These are phyloP conservation scores for Cryptosula pallasiana DNA, from an alignment of 2,888 invertebrate genomes.

Conservation along the genomic window DNA sequence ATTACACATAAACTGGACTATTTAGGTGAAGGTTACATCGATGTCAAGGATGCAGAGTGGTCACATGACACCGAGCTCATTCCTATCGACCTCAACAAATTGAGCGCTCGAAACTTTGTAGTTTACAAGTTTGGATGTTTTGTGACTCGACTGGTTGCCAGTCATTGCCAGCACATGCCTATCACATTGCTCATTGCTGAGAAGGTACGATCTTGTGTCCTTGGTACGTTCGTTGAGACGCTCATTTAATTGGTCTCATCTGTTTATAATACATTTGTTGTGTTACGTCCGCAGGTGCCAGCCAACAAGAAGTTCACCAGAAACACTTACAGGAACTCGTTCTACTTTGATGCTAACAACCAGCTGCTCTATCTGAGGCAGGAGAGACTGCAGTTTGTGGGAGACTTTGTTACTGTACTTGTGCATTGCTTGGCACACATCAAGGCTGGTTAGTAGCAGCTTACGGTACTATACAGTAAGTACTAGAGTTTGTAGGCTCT, in stretches of 20 bases:
- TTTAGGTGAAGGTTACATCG: conserved; percentile 40
- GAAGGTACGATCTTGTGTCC: conserved; percentile 28
- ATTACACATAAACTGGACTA: too few relatives aligned
- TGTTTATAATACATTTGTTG: background rate
- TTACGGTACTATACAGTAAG: too few relatives aligned
- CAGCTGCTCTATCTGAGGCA: conserved; percentile 43
- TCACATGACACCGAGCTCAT: conserved; percentile 39
- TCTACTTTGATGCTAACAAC: conserved; percentile 47
- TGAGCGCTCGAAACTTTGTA: conserved; percentile 43
- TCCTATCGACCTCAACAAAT: conserved; percentile 46
- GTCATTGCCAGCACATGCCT: conserved; percentile 43
- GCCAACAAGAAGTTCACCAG: conserved; percentile 38
- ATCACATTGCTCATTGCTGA: conserved; percentile 47
- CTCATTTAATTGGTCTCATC: too few relatives aligned
- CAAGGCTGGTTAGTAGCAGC: conserved; percentile 44
- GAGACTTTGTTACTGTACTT: conserved; percentile 45
- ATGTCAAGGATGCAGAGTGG: conserved; percentile 43
- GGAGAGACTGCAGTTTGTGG: conserved; percentile 44
- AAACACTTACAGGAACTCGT: conserved; percentile 48
- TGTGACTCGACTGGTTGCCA: conserved; percentile 39
- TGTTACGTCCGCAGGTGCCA: conserved; percentile 38
- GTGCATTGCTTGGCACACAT: conserved; percentile 48
- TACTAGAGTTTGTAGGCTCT: too few relatives aligned
- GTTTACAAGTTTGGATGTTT: conserved; percentile 51
- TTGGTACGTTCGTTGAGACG: background rate